A percentile compares a stretch with the other conserved stretches of the same genome.
phyloP scores from a whole-genome alignment of 2,797 vertebrate genomes.

The Ispidina picta region DNA sequence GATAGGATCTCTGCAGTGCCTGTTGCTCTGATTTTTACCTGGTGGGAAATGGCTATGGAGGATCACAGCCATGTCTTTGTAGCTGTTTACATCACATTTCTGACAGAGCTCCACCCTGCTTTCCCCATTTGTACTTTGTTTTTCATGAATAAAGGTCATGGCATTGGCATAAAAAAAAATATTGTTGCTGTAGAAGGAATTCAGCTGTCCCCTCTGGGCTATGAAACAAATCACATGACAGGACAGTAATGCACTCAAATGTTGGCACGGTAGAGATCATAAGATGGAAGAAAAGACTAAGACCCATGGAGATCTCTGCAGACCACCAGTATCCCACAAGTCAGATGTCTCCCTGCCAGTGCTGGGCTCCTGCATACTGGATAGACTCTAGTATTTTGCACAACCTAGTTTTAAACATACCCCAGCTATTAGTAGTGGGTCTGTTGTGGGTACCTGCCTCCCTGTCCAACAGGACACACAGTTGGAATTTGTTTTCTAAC shows the following conservation, averaged over 20 bases:
- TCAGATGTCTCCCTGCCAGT: background rate
- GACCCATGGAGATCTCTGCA: background rate
- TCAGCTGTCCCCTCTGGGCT: slow-evolving; percentile 48
- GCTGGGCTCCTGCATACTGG: background rate
- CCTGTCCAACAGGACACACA: background rate
- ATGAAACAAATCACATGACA: slow-evolving; percentile 20
- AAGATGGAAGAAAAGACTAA: background rate
- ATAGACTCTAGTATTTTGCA: background rate
- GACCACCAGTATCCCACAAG: background rate
- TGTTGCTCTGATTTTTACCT: slow-evolving; percentile 40
- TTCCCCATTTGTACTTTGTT: slow-evolving; percentile 59
- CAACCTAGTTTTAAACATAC: background rate
- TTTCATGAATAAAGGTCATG: slow-evolving; percentile 69
- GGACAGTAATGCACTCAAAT: background rate
- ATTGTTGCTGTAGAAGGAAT: slow-evolving; percentile 53
- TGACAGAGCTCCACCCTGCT: slow-evolving; percentile 43
- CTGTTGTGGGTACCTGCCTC: background rate
- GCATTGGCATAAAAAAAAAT: slow-evolving; percentile 57
- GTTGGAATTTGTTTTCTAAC: background rate
- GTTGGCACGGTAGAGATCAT: background rate
- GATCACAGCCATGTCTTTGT: background rate
- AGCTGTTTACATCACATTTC: slow-evolving; percentile 63
- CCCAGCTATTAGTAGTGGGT: background rate
- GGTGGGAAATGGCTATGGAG: slow-evolving; percentile 53
- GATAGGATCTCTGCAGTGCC: slow-evolving; percentile 38